Evolutionary conservation across 2,113 vertebrate species (phyloP), one percentile per base, ranked within the genome.

Genomic region (Dasypus novemcinctus): DNA sequence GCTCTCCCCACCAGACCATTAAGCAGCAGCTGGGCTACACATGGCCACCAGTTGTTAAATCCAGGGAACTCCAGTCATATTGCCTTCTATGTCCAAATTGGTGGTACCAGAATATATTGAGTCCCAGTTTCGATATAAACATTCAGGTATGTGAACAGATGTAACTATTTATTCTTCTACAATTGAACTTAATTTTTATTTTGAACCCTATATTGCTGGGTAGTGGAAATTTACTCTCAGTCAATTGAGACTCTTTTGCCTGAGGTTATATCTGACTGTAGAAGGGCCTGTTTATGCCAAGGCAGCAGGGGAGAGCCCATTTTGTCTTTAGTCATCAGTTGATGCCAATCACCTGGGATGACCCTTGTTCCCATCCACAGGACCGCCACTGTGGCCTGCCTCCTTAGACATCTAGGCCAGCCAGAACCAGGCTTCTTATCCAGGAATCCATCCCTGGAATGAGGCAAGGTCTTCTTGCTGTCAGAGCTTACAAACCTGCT

Each of bases 21-120:
- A 74, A 79, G 64, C 33, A 94, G 33, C 87, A 94, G 86, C 93
- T 96, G 93, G 54, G 36, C 64, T 75, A 29, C 87, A 81, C 18
- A 20, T 90, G 96, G 43, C 63, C 63, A 8, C 64, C 66, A 75
- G 66, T 46, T 84, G 87, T 82, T 82, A 59, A 79, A 38, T 85
- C 18, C 33, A 41, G 38, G 38, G 15, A 91, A 20, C 12, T 25
- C 36, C 23, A 15, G 75, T 71, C 38, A 15, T 41, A 7, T 2
- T 52, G 33, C 36, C 12, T 74, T 75, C 43, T 41, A 7, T 36
- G 64, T 49, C 23, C 66, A 87, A 76, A 49, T 54, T 57, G 76
- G 46, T 38, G 20, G 29, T 27, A 38, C 4, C 5, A 43, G 25
- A 5, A 43, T 41, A 7, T 25, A 14, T 9, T 33, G 52, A 61